Base-by-base conservation (phyloP, 2,888 invertebrate genomes). In the Lycia hirtaria region DNA sequence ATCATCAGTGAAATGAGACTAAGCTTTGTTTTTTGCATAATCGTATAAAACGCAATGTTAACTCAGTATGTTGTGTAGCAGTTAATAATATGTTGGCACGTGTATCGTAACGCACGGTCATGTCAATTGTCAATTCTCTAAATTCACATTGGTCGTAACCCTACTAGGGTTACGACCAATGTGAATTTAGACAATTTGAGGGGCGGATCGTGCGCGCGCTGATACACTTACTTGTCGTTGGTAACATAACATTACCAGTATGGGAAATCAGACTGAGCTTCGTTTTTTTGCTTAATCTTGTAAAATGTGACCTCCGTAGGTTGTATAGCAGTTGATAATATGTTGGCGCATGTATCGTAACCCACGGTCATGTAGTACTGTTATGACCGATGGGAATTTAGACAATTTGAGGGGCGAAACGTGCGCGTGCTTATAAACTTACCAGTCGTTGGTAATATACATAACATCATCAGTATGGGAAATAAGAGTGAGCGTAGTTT, bases 121-220 rank as follows among this genome's bases (percentile, higher is more conserved):
- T n/a, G n/a, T n/a, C 40, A 38, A 33, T 19, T 0, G 17, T 5
- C 2, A 37, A n/a, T 2, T n/a, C n/a, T n/a, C 12, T 41, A 22
- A 35, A 49, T 22, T 19, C 50, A 50, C 50, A 50, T 68, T 68
- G 69, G 64, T 81, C 78, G 78, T 80, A 81, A 77, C 74, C 71
- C 67, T 65, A n/a, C n/a, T n/a, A n/a, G n/a, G n/a, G n/a, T n/a
- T n/a, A n/a, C n/a, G n/a, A n/a, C n/a, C n/a, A n/a, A n/a, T n/a
- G n/a, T n/a, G n/a, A n/a, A n/a, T n/a, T n/a, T 78, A 61, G 79
- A 75, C 80, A 87, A 85, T 87, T 87, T 86, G 87, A 80, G 85
- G 81, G 79, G 83, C 80, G 80, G 82, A 83, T 84, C 50, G 55
- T 56, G 78, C 80, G 65, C 75, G 70, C 74, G 56, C 67, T 73